These are phyloP conservation scores for Agrochola macilenta DNA, from an alignment of 2,888 invertebrate species.

Conservation along the genomic window DNA sequence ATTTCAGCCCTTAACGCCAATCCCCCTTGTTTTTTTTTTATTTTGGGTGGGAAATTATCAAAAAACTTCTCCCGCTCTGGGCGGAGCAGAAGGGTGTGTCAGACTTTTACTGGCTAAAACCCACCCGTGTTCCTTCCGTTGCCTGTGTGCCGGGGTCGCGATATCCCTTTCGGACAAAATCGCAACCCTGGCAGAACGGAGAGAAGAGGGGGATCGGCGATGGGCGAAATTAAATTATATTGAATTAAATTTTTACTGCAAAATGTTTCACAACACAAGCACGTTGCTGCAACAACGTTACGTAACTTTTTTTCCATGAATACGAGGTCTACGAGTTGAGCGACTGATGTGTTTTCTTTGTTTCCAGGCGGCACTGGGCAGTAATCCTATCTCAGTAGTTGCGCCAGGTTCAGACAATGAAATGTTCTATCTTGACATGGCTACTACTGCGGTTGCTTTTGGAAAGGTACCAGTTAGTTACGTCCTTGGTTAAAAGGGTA, in stretches of 20 bases:
- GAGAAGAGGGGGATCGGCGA: too few species aligned
- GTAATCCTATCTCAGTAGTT: conserved; percentile 96
- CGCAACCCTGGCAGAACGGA: too few species aligned
- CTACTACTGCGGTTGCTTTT: conserved; percentile 97
- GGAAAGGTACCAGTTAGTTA: conserved; percentile 92
- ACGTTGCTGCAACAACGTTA: background rate
- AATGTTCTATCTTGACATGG: conserved; percentile 97
- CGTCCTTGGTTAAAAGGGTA: background rate
- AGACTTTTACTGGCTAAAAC: too few species aligned
- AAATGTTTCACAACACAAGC: too few species aligned
- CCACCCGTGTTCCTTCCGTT: too few species aligned
- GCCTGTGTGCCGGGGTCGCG: too few species aligned
- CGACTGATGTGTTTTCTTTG: background rate
- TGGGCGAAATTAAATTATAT: background rate
- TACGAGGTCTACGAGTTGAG: background rate
- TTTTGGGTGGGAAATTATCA: too few species aligned
- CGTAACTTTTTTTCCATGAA: background rate
- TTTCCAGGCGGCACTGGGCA: conserved; percentile 94
- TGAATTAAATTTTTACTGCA: background rate
- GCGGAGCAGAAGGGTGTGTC: too few species aligned
- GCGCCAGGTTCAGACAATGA: conserved; percentile 93
- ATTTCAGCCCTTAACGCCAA: too few species aligned
- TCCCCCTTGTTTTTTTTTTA: too few species aligned
- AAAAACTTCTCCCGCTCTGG: too few species aligned
- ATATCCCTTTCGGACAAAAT: too few species aligned